These are phyloP conservation scores for Tretioscincus oriximinensis DNA, from an alignment of 2,113 vertebrate genomes.

Conservation along the genomic window DNA sequence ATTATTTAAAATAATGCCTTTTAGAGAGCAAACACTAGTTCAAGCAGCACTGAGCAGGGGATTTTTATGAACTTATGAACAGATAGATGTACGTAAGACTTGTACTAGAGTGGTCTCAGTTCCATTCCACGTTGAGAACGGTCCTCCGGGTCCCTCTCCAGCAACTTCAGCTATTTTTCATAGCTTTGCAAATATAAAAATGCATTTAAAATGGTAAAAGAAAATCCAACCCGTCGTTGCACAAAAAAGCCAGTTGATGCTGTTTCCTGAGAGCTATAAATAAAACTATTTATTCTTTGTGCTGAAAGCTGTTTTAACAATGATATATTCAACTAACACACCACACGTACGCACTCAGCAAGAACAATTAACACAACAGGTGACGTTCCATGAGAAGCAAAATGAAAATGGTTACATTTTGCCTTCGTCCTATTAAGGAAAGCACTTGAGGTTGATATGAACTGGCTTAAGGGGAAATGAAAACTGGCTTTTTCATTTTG, in stretches of 20 bases:
- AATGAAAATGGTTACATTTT: neutral
- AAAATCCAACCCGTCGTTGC: conserved; percentile 3
- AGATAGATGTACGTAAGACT: no score
- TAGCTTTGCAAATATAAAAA: neutral
- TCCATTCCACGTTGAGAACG: neutral
- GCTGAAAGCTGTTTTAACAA: conserved; percentile 1
- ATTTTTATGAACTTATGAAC: no score
- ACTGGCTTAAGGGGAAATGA: conserved; percentile 43
- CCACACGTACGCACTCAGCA: neutral
- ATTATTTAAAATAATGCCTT: neutral
- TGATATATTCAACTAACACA: neutral
- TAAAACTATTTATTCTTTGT: neutral
- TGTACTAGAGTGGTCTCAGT: no score
- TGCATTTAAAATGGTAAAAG: neutral
- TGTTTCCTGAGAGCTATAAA: conserved; percentile 26
- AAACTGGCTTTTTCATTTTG: conserved; percentile 49
- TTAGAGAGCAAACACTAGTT: neutral
- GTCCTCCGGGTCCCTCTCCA: neutral
- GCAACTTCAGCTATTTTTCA: rapidly evolving
- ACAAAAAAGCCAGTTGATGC: neutral
- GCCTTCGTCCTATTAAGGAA: conserved; percentile 42
- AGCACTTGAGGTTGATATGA: conserved; percentile 44
- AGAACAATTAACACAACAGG: neutral
- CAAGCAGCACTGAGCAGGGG: no score
- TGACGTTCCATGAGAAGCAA: conserved; percentile 16